phyloP scores from a whole-genome alignment of 2,888 invertebrate genomes.

The Drosophila birchii region DNA sequence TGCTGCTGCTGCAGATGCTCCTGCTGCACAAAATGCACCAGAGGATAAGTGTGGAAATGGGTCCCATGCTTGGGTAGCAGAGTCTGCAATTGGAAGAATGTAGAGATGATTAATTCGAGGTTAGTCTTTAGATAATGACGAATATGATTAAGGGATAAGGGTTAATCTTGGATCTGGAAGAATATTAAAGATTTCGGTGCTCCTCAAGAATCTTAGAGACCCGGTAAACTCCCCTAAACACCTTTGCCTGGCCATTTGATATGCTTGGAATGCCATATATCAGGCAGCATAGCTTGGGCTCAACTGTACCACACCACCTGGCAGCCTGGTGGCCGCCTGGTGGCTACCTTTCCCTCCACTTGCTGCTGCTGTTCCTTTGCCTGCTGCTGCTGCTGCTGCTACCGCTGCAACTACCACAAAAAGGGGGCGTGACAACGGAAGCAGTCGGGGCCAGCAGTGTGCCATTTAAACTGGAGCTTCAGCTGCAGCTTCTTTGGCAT shows the following conservation, averaged over 20 bases:
- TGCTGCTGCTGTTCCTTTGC: too few species aligned
- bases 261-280: slow-evolving; percentile 20
- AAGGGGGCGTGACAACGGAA: slow-evolving; percentile 75
- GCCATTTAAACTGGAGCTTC: slow-evolving; percentile 76
- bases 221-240: background rate
- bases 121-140: background rate
- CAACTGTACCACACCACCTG: slow-evolving; percentile 59
- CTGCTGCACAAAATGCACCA: slow-evolving; percentile 9
- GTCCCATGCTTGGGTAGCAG: slow-evolving; percentile 3
- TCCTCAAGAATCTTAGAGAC: background rate
- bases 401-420: slow-evolving; percentile 4
- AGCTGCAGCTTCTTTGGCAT: background rate
- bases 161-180: background rate
- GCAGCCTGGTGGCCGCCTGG: slow-evolving; percentile 1
- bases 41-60: slow-evolving; percentile 10
- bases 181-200: background rate
- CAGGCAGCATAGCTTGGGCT: slow-evolving; percentile 33
- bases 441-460: slow-evolving; percentile 63
- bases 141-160: background rate
- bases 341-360: background rate
- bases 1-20: slow-evolving; percentile 2
- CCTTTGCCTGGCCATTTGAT: background rate
- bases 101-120: background rate
- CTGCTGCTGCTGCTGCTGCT: background rate
- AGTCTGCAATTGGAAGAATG: slow-evolving; percentile 2